phyloP scores from a whole-genome alignment of 2,113 vertebrate species.

The Macroglossus sobrinus region DNA sequence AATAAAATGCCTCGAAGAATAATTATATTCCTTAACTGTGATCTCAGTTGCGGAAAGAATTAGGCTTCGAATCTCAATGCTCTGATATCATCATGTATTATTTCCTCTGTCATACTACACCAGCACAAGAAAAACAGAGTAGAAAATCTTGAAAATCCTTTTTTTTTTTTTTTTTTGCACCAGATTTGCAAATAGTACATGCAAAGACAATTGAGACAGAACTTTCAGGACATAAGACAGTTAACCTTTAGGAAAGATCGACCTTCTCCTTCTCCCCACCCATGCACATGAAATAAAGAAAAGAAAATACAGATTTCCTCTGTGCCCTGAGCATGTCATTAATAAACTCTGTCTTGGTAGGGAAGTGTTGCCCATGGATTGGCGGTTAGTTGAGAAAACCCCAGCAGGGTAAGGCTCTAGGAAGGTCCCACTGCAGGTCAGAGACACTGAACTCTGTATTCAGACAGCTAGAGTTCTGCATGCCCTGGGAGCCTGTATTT shows the following conservation, averaged over 20 bases:
- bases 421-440: neutral
- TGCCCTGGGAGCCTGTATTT: neutral
- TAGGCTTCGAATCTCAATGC: too few species aligned
- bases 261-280: neutral
- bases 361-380: neutral
- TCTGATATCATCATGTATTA: neutral
- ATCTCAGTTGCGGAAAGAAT: neutral
- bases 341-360: neutral
- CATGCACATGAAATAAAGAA: neutral
- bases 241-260: neutral
- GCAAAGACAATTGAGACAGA: neutral
- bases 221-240: neutral
- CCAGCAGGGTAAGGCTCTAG: neutral
- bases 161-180: neutral
- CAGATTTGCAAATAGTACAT: neutral
- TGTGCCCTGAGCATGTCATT: neutral
- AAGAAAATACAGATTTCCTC: neutral
- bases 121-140: neutral
- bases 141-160: neutral
- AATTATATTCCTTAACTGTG: neutral
- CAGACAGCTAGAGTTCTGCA: neutral
- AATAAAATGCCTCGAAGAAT: neutral
- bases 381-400: neutral
- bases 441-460: neutral
- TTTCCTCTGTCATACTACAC: neutral